A percentile compares a stretch with the other conserved stretches of the same genome.
Evolutionary conservation across 2,888 invertebrate genomes (phyloP).

Genomic region (Eristalis arbustorum): DNA sequence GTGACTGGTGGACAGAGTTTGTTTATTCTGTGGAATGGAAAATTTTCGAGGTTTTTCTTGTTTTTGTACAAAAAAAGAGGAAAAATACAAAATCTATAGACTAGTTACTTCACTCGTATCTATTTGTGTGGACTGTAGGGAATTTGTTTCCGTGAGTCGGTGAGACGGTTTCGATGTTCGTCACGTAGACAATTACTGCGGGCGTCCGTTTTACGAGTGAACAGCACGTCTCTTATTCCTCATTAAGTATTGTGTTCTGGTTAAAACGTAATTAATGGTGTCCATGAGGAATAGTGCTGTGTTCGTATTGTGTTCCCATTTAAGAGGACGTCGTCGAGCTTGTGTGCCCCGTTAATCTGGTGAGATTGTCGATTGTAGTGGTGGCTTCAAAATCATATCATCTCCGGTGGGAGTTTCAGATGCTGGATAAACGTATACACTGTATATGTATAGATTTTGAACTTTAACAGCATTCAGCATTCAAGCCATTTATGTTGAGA

Average conservation of each 20-base stretch:
- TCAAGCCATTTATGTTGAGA: too few species aligned
- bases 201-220: not conserved
- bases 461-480: too few species aligned
- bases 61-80: not conserved
- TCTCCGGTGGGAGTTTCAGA: not conserved
- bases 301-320: not conserved
- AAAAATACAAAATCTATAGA: not conserved
- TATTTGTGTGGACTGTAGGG: not conserved
- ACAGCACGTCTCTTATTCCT: not conserved
- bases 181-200: not conserved
- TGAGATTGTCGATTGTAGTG: not conserved
- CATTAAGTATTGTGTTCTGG: not conserved
- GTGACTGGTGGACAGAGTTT: not conserved
- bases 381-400: not conserved
- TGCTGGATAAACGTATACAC: not conserved
- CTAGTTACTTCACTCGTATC: not conserved
- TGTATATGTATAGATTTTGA: too few species aligned
- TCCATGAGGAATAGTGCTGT: not conserved
- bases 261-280: not conserved
- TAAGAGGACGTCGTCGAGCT: not conserved
- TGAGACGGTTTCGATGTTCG: not conserved
- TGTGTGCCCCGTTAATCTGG: not conserved
- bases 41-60: not conserved
- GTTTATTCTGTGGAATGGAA: not conserved
- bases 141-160: not conserved